Evolutionary conservation across 2,888 invertebrate species (phyloP), one percentile per base, ranked within the genome.

Genomic region (Pammene aurita): DNA sequence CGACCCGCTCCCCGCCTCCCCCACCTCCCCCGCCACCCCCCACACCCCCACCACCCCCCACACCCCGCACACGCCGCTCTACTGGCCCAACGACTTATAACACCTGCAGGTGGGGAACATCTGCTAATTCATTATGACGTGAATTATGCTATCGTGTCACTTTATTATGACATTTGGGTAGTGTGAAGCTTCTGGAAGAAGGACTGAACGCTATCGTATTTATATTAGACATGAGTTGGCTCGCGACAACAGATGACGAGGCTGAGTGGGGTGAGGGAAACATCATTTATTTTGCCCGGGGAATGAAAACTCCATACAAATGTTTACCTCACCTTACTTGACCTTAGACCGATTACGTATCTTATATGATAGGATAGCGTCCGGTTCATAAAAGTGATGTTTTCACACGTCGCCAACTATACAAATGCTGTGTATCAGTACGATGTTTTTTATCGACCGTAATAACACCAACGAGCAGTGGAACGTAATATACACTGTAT

Each of bases 31-130:
- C 70, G 16, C 64, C 56, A 16, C 60, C 56, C 71, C 61, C 71
- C 48, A 70, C 46, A 57, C 26, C 26, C 26, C 72, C 66, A 38
- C 68, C 38, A 57, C 57, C 65, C 71, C 69, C 64, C 60, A 55
- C 70, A n/a, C 35, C 26, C 46, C 54, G 34, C 66, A n/a, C 69
- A 18, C 64, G 38, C 69, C 74, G 52, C 73, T 75, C 72, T 82
- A 80, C 79, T 84, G 86, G 84, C 82, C 63, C 13, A 5, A 9
- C 2, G 63, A 64, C 52, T 64, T 64, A 64, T 64, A 64, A 64
- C 63, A 64, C 63, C 4, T 6, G 14, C 13, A 34, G 26, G 26
- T 26, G 26, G 26, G 26, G 26, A 26, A 26, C 41, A 11, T 42
- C 38, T 18, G 13, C 42, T 57, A 18, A 42, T 18, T 14, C 35